Conservation (phyloP, 2,888 invertebrate genomes). For the Callyntrura guangdongensis region DNA sequence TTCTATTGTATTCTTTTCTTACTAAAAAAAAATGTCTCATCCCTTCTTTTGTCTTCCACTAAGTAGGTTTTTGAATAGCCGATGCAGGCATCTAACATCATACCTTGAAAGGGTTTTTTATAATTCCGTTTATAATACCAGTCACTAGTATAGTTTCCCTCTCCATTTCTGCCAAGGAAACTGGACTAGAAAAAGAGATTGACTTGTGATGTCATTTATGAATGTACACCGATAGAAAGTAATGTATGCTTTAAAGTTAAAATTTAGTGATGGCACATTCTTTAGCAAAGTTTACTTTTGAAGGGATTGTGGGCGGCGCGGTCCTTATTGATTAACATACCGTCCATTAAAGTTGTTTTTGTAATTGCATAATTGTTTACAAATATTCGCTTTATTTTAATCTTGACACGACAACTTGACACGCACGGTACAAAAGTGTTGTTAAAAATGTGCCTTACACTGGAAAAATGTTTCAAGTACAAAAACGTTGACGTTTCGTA, state of each 20-base stretch:
- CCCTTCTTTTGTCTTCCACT: too few species aligned
- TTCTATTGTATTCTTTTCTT: too few species aligned
- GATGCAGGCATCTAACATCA: too few species aligned
- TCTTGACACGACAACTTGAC: too few species aligned
- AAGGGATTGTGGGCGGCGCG: background rate
- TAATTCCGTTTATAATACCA: too few species aligned
- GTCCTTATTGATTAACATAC: too few species aligned
- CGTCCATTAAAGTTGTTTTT: background rate
- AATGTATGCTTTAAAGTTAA: background rate
- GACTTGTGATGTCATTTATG: background rate
- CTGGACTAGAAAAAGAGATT: constrained; percentile 20
- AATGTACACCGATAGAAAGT: background rate
- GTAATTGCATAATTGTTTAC: background rate
- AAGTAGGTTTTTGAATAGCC: too few species aligned
- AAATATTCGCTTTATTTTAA: too few species aligned
- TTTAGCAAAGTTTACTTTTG: background rate
- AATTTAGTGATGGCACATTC: background rate
- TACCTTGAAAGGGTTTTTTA: too few species aligned
- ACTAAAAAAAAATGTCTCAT: too few species aligned
- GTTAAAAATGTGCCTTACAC: constrained; percentile 6
- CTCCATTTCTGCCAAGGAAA: background rate
- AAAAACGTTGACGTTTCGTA: constrained; percentile 28
- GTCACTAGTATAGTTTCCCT: too few species aligned
- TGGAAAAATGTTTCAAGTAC: background rate
- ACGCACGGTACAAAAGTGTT: too few species aligned